Percentiles rank a stretch among this genome's conserved stretches.
Conservation (phyloP, 2,888 invertebrate species). For the Apodemia mormo region DNA sequence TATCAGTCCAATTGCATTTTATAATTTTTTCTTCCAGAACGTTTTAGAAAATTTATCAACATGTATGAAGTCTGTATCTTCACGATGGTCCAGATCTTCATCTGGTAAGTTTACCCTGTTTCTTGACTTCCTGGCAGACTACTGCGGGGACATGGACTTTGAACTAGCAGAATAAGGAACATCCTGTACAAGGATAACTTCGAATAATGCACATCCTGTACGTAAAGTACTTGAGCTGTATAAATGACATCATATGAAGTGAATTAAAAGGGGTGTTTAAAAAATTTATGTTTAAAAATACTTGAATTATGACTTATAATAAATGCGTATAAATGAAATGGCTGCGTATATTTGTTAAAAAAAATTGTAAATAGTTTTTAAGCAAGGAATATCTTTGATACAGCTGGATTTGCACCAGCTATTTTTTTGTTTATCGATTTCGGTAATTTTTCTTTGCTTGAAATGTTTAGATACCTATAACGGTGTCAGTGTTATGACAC, state of each 20-base stretch:
- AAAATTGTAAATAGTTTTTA: too few species aligned
- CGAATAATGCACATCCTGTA: not conserved
- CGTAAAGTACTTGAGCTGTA: not conserved
- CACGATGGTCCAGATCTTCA: slow-evolving; percentile 53
- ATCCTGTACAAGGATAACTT: not conserved
- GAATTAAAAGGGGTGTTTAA: too few species aligned
- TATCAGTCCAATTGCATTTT: not conserved
- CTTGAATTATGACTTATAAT: too few species aligned
- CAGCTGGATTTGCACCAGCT: too few species aligned
- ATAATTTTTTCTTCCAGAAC: slow-evolving; percentile 47
- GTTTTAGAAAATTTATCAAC: slow-evolving; percentile 60
- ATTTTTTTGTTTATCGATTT: too few species aligned
- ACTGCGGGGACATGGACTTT: slow-evolving; percentile 68
- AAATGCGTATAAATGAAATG: too few species aligned
- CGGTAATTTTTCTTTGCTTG: too few species aligned
- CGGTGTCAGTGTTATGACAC: too few species aligned
- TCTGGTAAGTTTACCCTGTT: slow-evolving; percentile 68
- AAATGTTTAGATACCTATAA: too few species aligned
- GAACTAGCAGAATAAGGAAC: slow-evolving; percentile 43
- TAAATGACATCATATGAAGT: not conserved
- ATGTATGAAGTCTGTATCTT: slow-evolving; percentile 66
- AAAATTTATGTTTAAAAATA: too few species aligned
- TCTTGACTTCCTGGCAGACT: slow-evolving; percentile 70
- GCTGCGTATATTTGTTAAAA: too few species aligned
- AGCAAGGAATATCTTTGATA: too few species aligned